Evolutionary conservation across 2,797 vertebrate genomes (phyloP), one percentile per base, ranked within the genome.

Genomic region (Ibycter americanus): DNA sequence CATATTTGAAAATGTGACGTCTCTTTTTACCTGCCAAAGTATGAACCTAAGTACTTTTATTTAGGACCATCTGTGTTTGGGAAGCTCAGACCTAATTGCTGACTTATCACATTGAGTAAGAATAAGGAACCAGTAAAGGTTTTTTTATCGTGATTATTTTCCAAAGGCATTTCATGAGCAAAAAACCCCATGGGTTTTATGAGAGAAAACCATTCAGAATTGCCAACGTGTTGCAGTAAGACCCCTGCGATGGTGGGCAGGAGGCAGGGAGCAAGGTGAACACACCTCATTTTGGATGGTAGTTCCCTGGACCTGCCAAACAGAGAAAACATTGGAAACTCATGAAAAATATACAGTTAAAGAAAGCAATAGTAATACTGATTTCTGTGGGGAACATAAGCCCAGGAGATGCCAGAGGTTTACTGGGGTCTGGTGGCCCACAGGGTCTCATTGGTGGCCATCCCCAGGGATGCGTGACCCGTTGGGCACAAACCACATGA

Each of bases 401-500:
- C 17, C 34, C 18, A 12, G 42, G 55, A 34, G 27, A 21, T 36
- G 31, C 4, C 52, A 26, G 15, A 27, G 27, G 1, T 74, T 82
- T 81, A 1, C 15, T 52, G 40, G 11, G 16, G 11, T 49, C 36
- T 13, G 4, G 27, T 49, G 63, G 63, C 31, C 70, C 52, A 29
- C 0, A 0, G 12, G 10, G 6, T 3, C 27, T 56, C n/a, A 3
- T 40, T 2, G 8, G 58, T 70, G 42, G 21, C 79, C 55, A 29
- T 27, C 0, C 2, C 36, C 11, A 32, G 22, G 8, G 8, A 1
- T 22, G 5, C 5, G 0, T 4, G 4, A 29, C 26, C 20, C 2
- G 0, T 9, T 2, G 10, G 38, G 34, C 17, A n/a, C 40, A 77
- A 70, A 36, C 9, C 3, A 4, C n/a, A 5, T 5, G 0, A 0